These are phyloP conservation scores for Hylyphantes graminicola DNA, from an alignment of 1,140 invertebrate species.

Conservation along the genomic window DNA sequence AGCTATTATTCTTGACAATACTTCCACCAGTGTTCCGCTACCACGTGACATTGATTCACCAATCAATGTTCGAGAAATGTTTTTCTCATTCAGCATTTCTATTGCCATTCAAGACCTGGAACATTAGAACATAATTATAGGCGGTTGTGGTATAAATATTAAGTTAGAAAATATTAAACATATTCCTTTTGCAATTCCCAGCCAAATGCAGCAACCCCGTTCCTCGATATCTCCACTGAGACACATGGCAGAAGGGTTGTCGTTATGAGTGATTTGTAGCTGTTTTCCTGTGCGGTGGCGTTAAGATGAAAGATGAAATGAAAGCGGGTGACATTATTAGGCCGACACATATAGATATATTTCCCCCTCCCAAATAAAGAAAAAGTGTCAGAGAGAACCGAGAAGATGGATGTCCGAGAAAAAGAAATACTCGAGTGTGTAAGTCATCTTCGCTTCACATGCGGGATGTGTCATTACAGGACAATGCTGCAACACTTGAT, in stretches of 20 bases:
- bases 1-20: too few relatives aligned
- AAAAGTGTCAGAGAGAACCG: conserved; percentile 25
- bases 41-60: too few relatives aligned
- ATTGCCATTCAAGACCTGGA: too few relatives aligned
- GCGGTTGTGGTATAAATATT: too few relatives aligned
- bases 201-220: conserved; percentile 28
- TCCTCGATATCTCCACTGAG: conserved; percentile 2
- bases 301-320: conserved; percentile 61
- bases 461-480: conserved; percentile 8
- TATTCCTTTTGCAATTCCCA: neutral
- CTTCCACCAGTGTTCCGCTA: too few relatives aligned
- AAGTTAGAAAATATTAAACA: too few relatives aligned
- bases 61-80: too few relatives aligned
- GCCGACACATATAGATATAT: conserved; percentile 45
- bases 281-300: conserved; percentile 60
- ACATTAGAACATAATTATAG: too few relatives aligned
- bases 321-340: conserved; percentile 59
- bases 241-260: conserved; percentile 53
- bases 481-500: conserved; percentile 24
- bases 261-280: conserved; percentile 59
- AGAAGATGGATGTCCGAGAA: conserved; percentile 17
- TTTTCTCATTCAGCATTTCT: too few relatives aligned
- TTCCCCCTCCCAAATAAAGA: conserved; percentile 38
- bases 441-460: conserved; percentile 9
- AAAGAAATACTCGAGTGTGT: conserved; percentile 40